Conservation (phyloP, 2,113 vertebrate genomes). For the Cinclus mexicanus region DNA sequence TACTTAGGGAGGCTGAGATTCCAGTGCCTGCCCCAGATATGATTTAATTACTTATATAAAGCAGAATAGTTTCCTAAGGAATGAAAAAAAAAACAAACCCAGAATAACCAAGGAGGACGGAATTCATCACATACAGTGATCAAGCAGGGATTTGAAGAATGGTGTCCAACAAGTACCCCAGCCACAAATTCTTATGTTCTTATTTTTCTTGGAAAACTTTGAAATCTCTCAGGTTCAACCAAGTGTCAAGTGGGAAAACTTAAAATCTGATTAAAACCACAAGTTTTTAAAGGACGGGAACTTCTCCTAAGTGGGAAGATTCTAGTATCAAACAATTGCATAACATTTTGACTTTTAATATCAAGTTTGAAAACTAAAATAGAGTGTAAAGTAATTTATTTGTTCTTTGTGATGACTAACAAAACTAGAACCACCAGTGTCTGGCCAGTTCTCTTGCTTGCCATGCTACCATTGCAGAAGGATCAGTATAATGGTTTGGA, state of each 20-base stretch:
- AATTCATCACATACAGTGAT: not conserved
- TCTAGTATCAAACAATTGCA: not conserved
- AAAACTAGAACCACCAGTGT: not conserved
- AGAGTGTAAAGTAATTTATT: not conserved
- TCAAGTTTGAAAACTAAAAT: not conserved
- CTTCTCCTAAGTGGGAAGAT: not conserved
- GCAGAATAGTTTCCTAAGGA: not conserved
- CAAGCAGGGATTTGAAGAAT: not conserved
- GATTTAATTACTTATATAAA: slow-evolving; percentile 33
- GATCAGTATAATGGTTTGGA: not conserved
- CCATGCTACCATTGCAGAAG: not conserved
- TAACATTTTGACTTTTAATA: not conserved
- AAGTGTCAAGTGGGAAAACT: not conserved
- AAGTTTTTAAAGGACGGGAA: not conserved
- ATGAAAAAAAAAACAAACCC: not conserved
- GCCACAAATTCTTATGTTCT: not conserved
- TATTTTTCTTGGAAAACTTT: not conserved
- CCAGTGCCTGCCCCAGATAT: slow-evolving; percentile 19
- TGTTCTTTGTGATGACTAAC: not conserved
- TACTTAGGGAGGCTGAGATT: slow-evolving; percentile 21
- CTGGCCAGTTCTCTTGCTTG: not conserved
- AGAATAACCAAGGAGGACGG: not conserved
- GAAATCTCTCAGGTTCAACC: not conserved
- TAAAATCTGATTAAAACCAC: not conserved
- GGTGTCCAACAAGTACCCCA: not conserved